Base-by-base conservation (phyloP, 2,113 vertebrate genomes). In the Dascyllus trimaculatus region DNA sequence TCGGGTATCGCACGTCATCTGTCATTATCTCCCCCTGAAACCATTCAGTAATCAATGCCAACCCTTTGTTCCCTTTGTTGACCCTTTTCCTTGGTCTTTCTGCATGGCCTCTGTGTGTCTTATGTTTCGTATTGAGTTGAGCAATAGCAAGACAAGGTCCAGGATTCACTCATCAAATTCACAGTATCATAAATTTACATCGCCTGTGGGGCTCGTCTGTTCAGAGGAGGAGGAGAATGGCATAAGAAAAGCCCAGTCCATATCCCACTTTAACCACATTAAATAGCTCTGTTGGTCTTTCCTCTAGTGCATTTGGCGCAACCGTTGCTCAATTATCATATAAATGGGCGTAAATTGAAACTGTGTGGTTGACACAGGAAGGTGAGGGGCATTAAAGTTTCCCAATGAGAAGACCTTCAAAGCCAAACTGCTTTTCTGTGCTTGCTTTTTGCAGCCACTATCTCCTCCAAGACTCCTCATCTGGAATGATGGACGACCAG, bases 81-180 rank as follows among this genome's bases (percentile, higher is more conserved):
- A 71, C 68, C 58, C 51, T 56, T 61, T 77, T 38, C 13, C 35
- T 52, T 66, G 19, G 67, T 11, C 56, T 43, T 15, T 38, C 40
- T 24, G 46, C 21, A 5, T 38, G 19, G 32, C 32, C 32, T 24
- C n/a, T n/a, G 54, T 15, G 54, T 15, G 59, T 35, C 56, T 68
- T 51, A 32, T 49, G n/a, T 71, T 72, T 59, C 22, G 64, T 66
- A 56, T 18, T 4, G 40, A 70, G 83, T 81, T 71, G 67, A 70
- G 56, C 4, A 88, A 88, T 22, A 57, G 21, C 1, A 14, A 62
- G 22, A 25, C 43, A 32, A 9, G 5, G 21, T 75, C 78, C 82
- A 84, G 54, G 14, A 45, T 64, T 71, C 75, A 71, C 54, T 84
- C 64, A 66, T 64, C 71, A 69, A 63, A 62, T 48, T 57, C 35